These are phyloP conservation scores for Limnothrissa miodon DNA, from an alignment of 2,113 vertebrate genomes.

Conservation along the genomic window DNA sequence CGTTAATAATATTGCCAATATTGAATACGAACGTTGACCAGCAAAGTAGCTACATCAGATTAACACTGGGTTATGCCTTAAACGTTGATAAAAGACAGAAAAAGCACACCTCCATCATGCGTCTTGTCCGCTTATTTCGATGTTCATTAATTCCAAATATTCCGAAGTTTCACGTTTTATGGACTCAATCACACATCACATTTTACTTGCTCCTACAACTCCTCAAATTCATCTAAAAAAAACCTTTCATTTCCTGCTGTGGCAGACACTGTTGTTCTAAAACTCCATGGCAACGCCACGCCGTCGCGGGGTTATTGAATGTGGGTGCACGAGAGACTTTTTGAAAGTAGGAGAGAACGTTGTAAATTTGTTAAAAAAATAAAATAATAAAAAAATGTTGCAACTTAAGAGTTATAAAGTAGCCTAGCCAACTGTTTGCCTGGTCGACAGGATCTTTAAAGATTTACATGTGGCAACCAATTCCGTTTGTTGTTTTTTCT, in stretches of 20 bases:
- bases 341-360: neutral
- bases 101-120: neutral
- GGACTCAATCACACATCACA: neutral
- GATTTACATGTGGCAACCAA: neutral
- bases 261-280: conserved; percentile 21
- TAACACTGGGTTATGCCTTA: neutral
- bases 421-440: neutral
- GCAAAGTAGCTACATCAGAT: neutral
- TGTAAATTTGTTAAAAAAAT: too few species aligned
- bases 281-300: conserved; percentile 42
- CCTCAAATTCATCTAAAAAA: neutral
- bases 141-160: neutral
- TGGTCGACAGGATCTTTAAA: too few species aligned
- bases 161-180: neutral
- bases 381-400: neutral
- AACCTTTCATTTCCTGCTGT: neutral
- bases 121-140: neutral
- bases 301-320: conserved; percentile 17
- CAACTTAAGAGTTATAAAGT: neutral
- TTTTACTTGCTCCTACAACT: neutral
- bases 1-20: neutral
- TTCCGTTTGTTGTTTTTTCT: conserved; percentile 52
- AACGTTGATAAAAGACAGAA: neutral
- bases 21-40: neutral
- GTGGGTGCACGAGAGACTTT: neutral